Base-by-base conservation (phyloP, 2,797 vertebrate genomes). In the Aphelocoma californica region DNA sequence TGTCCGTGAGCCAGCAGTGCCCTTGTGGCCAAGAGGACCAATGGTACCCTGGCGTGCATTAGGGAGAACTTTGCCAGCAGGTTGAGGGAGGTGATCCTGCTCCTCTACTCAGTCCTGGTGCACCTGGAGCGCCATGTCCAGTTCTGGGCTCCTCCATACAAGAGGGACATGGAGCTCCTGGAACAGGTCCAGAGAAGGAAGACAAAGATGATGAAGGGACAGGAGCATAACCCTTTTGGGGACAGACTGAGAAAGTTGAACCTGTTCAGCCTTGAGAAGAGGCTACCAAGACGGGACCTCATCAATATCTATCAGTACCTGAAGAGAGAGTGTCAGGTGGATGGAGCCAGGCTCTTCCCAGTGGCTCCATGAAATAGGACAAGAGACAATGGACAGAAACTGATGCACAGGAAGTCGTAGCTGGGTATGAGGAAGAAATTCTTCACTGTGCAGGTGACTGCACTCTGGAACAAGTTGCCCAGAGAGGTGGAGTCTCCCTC, bases 161-260 rank as follows among this genome's bases (percentile, higher is more conserved):
- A 24, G 44, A 50, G 50, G 29, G 58, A 57, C 16, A 24, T 7
- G 28, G 85, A 80, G 7, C 7, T 36, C 45, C 51, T 72, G n/a
- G 28, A 51, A 0, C 17, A 24, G 23, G 19, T 4, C 2, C 16
- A 65, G 38, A 1, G 17, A 3, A 57, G n/a, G 44, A 23, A 0
- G 24, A 38, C 23, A 51, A 34, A 36, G 23, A 12, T 42, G 14
- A 18, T 32, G 2, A 10, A 40, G 23, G 28, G 16, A 29, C 24
- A 4, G 60, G 11, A 44, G 3, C 8, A 36, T 50, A 9, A 14
- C 7, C 5, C 3, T 44, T 75, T 32, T 19, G 7, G 20, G 15
- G 4, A 19, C 2, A 51, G 47, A 10, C 16, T 29, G 6, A 29
- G 28, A 11, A 21, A 53, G 19, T 1, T 53, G 47, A 9, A 2